Conservation (phyloP, 2,113 vertebrate species). For the Sporophila hypoxantha region DNA sequence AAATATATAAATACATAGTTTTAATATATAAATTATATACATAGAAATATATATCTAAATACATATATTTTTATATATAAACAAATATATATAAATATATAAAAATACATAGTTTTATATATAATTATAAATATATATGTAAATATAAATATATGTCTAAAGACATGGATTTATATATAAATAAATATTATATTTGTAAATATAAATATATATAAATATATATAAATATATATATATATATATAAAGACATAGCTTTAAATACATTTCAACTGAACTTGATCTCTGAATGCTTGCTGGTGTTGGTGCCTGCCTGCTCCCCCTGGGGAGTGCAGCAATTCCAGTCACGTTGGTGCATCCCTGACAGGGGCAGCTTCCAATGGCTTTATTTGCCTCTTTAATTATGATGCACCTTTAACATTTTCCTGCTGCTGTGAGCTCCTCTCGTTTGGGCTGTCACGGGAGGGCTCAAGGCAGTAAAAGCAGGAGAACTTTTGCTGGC, state of each 20-base stretch:
- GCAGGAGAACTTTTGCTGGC: not conserved
- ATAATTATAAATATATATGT: no score
- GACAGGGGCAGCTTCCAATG: not conserved
- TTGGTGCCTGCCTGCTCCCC: not conserved
- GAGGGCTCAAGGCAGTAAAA: not conserved
- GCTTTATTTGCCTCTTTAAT: slow-evolving; percentile 22
- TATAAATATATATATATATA: no score
- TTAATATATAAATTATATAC: no score
- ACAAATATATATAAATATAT: no score
- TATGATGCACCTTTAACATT: slow-evolving; percentile 10
- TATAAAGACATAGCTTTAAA: accelerated
- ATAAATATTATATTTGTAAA: no score
- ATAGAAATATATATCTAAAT: no score
- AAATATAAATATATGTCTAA: no score
- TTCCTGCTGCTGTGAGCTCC: not conserved
- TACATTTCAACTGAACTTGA: accelerated
- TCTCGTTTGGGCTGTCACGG: not conserved
- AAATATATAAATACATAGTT: no score
- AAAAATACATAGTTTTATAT: no score
- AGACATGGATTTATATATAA: no score
- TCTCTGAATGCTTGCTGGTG: not conserved
- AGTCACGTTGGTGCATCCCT: not conserved
- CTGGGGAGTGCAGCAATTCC: not conserved
- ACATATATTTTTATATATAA: no score
- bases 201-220: no score